Evolutionary conservation across 2,113 vertebrate genomes (phyloP).

Genomic region (Thryonomys swinderianus): DNA sequence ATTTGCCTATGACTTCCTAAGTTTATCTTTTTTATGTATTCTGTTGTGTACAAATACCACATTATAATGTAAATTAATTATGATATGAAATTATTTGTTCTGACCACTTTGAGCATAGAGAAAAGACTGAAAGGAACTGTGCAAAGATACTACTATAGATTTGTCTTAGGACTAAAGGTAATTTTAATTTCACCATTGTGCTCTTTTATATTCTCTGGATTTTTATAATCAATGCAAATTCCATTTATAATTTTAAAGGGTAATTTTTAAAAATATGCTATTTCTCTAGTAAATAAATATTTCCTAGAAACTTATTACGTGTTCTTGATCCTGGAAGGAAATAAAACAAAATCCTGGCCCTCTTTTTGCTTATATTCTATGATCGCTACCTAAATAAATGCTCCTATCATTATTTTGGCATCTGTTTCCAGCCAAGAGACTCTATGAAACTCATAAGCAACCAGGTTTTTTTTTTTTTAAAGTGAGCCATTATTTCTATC

Average conservation of each 20-base stretch:
- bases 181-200: constrained; percentile 22
- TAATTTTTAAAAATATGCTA: not conserved
- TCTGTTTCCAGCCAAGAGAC: not conserved
- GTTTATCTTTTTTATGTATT: not conserved
- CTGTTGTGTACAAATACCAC: not conserved
- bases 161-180: not conserved
- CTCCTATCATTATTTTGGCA: not conserved
- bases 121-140: not conserved
- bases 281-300: not conserved
- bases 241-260: not conserved
- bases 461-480: not conserved
- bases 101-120: not conserved
- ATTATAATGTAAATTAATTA: constrained; percentile 25
- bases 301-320: not conserved
- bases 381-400: constrained; percentile 18
- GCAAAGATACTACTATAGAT: not conserved
- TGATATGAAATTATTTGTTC: not conserved
- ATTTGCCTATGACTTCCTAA: not conserved
- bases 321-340: not conserved
- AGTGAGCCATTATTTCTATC: not conserved
- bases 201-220: not conserved
- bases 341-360: not conserved
- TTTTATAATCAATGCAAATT: not conserved
- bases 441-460: not conserved
- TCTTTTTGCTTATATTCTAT: not conserved